Evolutionary conservation across 2,797 vertebrate species (phyloP).

Genomic region (Miichthys miiuy): DNA sequence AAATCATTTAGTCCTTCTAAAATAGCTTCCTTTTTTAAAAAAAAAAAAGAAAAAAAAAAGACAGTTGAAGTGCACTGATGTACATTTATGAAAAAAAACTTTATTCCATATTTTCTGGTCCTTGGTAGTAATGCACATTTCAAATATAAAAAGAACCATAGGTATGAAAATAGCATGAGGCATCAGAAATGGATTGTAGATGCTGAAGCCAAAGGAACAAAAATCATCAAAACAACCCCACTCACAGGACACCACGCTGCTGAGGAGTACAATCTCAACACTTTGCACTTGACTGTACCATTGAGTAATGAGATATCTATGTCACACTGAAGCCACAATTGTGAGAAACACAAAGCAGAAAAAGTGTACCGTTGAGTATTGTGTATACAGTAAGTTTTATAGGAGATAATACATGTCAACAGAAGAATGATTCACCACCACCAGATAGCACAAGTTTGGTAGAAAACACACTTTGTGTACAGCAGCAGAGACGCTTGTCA

Average conservation of each 20-base stretch:
- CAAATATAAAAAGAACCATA: slow-evolving; percentile 74
- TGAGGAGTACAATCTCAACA: slow-evolving; percentile 68
- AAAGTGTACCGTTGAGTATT: slow-evolving; percentile 36
- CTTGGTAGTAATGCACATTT: slow-evolving; percentile 70
- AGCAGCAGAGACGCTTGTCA: slow-evolving; percentile 8
- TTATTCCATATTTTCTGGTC: slow-evolving; percentile 73
- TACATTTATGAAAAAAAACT: slow-evolving; percentile 74
- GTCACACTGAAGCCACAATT: slow-evolving; percentile 63
- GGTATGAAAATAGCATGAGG: slow-evolving; percentile 73
- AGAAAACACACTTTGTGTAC: slow-evolving; percentile 16
- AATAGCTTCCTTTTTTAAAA: slow-evolving; percentile 61
- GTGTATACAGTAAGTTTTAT: slow-evolving; percentile 40
- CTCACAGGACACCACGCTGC: slow-evolving; percentile 71
- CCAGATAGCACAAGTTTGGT: slow-evolving; percentile 22
- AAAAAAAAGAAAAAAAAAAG: slow-evolving; percentile 26
- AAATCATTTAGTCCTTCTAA: slow-evolving; percentile 44
- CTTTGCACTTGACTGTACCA: slow-evolving; percentile 65
- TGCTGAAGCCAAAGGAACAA: slow-evolving; percentile 35
- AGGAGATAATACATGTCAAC: slow-evolving; percentile 47
- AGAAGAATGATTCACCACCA: slow-evolving; percentile 38
- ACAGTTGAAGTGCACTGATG: slow-evolving; percentile 54
- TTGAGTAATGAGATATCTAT: slow-evolving; percentile 63
- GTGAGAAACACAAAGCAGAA: slow-evolving; percentile 69
- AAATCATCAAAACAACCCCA: slow-evolving; percentile 58
- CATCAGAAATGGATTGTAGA: slow-evolving; percentile 61